Base-by-base conservation (phyloP, 2,797 vertebrate species). In the Sebastes taczanowskii region DNA sequence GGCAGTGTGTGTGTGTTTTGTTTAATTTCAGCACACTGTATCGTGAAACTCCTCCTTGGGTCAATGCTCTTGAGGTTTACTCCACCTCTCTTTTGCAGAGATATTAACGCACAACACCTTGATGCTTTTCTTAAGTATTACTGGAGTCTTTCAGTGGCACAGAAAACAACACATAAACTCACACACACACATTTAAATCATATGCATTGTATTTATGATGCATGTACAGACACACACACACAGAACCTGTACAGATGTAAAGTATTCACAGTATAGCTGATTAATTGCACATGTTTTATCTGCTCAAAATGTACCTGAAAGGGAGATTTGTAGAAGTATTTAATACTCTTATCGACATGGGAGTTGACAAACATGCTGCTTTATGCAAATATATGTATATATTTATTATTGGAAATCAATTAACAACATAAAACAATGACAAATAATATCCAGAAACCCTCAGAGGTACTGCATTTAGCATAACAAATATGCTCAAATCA, bases 41-140 rank as follows among this genome's bases (percentile, higher is more conserved):
- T 59, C 1, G 2, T 55, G 25, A 66, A 80, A 71, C 27, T 23
- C 42, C 59, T 60, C 25, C 49, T 71, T 65, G 29, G 73, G 71
- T 71, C 49, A 68, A 38, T 52, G 58, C 22, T 65, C 16, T 27
- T 42, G 18, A 56, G 46, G 25, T 29, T 71, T 81, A 11, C 60
- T 75, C 35, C 77, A 58, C 71, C 61, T 76, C 42, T 69, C 29
- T 78, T 60, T 55, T 74, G 20, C 22, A 67, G 9, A 74, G 11
- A 64, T 46, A 80, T 56, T 22, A 71, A 42, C 6, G 53, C 42
- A 55, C 4, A 58, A 11, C 22, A 38, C 32, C 8, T 55, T 55
- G 53, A 66, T 69, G 3, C 3, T 35, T 76, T 52, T 27, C 4
- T 23, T 4, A 56, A 27, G 4, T n/a, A 53, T 32, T 18, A 25